Evolutionary conservation across 2,888 invertebrate species (phyloP).

Genomic region (Nomada flava): DNA sequence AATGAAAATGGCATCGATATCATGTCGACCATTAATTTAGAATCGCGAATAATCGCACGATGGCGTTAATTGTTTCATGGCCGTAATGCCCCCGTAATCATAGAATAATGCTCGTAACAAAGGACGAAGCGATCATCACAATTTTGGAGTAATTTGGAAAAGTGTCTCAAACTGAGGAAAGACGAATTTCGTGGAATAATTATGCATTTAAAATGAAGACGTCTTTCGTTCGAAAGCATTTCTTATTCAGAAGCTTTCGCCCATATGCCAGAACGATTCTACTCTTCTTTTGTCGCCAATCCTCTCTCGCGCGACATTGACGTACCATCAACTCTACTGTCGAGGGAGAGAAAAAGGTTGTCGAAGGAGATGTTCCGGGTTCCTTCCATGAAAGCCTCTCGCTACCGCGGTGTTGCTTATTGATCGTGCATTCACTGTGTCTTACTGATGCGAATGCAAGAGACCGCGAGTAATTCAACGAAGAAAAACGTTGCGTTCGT

Average conservation of each 20-base stretch:
- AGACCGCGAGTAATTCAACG: constrained; percentile 31
- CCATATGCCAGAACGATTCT: constrained; percentile 44
- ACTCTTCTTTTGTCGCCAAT: constrained; percentile 61
- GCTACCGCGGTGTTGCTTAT: constrained; percentile 36
- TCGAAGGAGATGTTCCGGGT: constrained; percentile 35
- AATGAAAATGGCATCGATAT: constrained; percentile 14
- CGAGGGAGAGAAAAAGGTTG: constrained; percentile 35
- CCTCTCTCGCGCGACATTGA: constrained; percentile 56
- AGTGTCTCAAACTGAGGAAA: not conserved
- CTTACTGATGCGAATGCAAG: constrained; percentile 32
- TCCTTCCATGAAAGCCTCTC: constrained; percentile 24
- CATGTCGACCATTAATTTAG: constrained; percentile 19
- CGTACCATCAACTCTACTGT: constrained; percentile 31
- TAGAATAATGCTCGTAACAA: not conserved
- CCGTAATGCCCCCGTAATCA: not conserved
- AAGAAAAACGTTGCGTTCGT: constrained; percentile 3
- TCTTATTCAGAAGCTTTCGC: constrained; percentile 57
- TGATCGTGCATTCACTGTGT: constrained; percentile 31
- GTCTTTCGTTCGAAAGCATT: constrained; percentile 60
- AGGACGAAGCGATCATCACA: not conserved
- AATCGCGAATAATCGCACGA: not conserved
- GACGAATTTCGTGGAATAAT: constrained; percentile 46
- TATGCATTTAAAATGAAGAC: constrained; percentile 74
- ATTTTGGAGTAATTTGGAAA: constrained; percentile 30
- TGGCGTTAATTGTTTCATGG: constrained; percentile 19